Evolutionary conservation across 2,113 vertebrate species (phyloP).

Genomic region (Brevimyrus niger): DNA sequence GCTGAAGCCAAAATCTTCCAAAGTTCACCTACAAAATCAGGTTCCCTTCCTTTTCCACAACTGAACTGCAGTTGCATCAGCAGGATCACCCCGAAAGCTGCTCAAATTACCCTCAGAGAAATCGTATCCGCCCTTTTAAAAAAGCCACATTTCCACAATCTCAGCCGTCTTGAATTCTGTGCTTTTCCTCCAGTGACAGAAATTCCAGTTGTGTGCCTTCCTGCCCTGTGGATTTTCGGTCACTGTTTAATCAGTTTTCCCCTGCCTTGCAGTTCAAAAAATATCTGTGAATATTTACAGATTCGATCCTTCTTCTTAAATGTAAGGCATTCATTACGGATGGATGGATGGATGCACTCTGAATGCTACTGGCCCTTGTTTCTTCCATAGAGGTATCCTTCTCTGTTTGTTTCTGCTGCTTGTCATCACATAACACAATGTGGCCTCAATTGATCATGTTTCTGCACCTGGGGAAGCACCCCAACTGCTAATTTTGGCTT

Average conservation of each 20-base stretch:
- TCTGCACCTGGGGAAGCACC: neutral
- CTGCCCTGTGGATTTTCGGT: neutral
- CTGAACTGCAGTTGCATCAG: neutral
- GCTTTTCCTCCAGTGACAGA: neutral
- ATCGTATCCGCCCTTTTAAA: neutral
- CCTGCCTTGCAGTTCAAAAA: neutral
- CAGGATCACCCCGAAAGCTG: neutral
- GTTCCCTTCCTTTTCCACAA: neutral
- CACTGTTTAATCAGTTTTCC: neutral
- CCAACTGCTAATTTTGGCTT: neutral
- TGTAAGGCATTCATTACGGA: neutral
- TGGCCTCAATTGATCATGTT: neutral
- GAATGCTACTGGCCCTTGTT: neutral
- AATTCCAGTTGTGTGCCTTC: neutral
- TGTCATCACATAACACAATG: neutral
- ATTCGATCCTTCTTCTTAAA: neutral
- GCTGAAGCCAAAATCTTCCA: slow-evolving; percentile 1
- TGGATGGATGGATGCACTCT: neutral
- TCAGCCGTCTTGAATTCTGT: neutral
- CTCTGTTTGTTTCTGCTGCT: neutral
- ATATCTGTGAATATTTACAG: neutral
- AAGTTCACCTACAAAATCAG: neutral
- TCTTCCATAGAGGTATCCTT: neutral
- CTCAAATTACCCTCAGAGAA: neutral
- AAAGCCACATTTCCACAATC: neutral